Base-by-base conservation (phyloP, 2,888 invertebrate species). In the Hololepta plana region DNA sequence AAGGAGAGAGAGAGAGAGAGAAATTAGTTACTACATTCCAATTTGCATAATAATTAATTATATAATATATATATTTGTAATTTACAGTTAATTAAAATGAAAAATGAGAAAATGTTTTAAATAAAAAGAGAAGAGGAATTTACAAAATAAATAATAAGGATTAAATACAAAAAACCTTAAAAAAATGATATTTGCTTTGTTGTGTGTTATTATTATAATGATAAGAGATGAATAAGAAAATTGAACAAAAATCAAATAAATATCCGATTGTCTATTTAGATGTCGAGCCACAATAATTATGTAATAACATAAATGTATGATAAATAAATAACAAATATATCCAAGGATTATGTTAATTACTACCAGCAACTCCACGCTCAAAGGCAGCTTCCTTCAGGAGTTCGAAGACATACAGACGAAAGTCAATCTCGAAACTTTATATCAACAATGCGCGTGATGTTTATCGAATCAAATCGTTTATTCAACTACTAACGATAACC, bases 281-380 rank as follows among this genome's bases (percentile, higher is more conserved):
- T 53, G 52, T 52, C 48, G 47, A 45, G 46, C 49, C 47, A 52
- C 51, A 51, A 52, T 50, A 51, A 52, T 51, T 49, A 52, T 52
- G 49, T 51, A 53, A 51, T 51, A 30, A 51, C 51, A 51, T 53
- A 44, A 52, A 52, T 53, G 52, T 52, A 52, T 51, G 51, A 44
- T 46, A 44, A 47, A 46, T 39, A 42, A n/a, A 43, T 39, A 41
- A 45, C 34, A 36, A 36, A 37, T 35, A 36, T 36, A 34, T 37
- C 33, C 33, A 24, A 27, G n/a, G n/a, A n/a, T n/a, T n/a, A n/a
- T n/a, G n/a, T n/a, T n/a, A n/a, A n/a, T n/a, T n/a, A n/a, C n/a
- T n/a, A n/a, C n/a, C n/a, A n/a, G n/a, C n/a, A n/a, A n/a, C n/a
- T n/a, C n/a, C n/a, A n/a, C n/a, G n/a, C n/a, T n/a, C n/a, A n/a